Conservation (phyloP, 2,797 vertebrate species). For the Sarcophilus harrisii region DNA sequence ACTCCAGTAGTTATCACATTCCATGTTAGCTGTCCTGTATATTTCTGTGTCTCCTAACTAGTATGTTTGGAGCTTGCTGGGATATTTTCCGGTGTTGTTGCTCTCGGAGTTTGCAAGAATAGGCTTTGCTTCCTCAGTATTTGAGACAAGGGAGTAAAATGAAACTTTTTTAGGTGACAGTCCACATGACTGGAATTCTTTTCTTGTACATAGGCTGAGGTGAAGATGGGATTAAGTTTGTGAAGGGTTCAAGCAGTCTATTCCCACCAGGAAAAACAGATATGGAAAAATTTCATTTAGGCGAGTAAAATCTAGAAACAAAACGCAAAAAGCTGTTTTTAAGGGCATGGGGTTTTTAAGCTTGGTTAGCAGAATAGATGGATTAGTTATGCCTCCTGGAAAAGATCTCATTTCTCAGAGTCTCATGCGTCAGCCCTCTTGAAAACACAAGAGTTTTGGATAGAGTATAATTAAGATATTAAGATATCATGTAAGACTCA, state of each 20-base stretch:
- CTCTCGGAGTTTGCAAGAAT: conserved; percentile 68
- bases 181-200: not conserved
- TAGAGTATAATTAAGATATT: too few species aligned
- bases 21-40: conserved; percentile 67
- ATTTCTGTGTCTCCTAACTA: conserved; percentile 76
- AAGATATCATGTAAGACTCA: not conserved
- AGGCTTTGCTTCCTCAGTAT: conserved; percentile 63
- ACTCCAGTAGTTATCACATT: conserved; percentile 72
- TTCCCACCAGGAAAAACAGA: not conserved
- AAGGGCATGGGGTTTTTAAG: not conserved
- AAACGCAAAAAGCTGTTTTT: not conserved
- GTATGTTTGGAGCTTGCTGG: conserved; percentile 71
- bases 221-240: conserved; percentile 47
- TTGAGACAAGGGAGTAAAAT: conserved; percentile 47
- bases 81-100: conserved; percentile 76
- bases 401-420: not conserved
- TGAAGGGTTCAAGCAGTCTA: not conserved
- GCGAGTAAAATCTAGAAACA: not conserved
- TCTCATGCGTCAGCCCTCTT: not conserved
- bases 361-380: not conserved
- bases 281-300: not conserved
- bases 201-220: not conserved
- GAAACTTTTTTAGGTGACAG: conserved; percentile 48
- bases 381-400: not conserved
- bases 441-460: not conserved